A percentile compares a stretch with the other conserved stretches of the same genome.
phyloP scores from a whole-genome alignment of 2,888 invertebrate species.

The Cephus pygmeus region DNA sequence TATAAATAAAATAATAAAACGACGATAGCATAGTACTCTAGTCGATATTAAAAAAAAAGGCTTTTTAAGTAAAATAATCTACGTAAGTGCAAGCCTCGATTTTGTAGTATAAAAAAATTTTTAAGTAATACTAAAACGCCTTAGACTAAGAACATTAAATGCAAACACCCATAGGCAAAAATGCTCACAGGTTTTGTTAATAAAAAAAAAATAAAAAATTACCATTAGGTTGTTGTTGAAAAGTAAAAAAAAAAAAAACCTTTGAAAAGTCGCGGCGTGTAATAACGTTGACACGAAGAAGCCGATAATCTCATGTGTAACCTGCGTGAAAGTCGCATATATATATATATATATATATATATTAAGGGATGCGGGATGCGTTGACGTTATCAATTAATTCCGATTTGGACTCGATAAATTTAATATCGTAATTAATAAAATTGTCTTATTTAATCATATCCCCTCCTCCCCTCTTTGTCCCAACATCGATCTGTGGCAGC shows the following conservation, averaged over 20 bases:
- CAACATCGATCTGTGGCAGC: neutral
- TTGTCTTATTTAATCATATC: neutral
- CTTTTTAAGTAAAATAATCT: neutral
- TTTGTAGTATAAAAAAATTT: neutral
- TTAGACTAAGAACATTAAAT: neutral
- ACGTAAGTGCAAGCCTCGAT: neutral
- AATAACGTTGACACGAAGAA: slow-evolving; percentile 25
- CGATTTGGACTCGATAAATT: neutral
- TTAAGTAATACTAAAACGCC: neutral
- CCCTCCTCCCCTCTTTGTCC: neutral
- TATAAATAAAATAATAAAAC: neutral
- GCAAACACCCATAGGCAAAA: neutral
- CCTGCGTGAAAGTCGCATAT: slow-evolving; percentile 37
- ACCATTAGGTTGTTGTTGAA: neutral
- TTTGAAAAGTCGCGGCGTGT: slow-evolving; percentile 17
- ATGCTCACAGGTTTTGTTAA: neutral
- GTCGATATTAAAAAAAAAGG: neutral
- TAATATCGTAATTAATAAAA: neutral
- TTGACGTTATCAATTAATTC: neutral
- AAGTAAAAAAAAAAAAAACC: slow-evolving; percentile 3
- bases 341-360: neutral
- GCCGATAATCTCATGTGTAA: slow-evolving; percentile 54
- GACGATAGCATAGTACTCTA: neutral
- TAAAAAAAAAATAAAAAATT: neutral
- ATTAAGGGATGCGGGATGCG: neutral